Base-by-base conservation (phyloP, 2,113 vertebrate genomes). In the Calcarius ornatus region DNA sequence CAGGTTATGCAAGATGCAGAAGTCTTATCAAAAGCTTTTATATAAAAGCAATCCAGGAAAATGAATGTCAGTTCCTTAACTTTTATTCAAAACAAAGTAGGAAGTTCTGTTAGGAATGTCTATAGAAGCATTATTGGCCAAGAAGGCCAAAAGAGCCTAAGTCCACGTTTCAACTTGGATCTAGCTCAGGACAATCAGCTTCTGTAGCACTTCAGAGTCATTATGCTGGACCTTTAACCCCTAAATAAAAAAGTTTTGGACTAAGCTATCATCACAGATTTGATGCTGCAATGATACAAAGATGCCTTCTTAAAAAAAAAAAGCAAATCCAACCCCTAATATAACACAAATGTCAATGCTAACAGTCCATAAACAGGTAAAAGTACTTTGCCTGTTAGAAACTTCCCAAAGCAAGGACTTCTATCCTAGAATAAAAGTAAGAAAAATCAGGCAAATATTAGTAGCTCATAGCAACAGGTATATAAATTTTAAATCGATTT, bases 401-500 rank as follows among this genome's bases (percentile, higher is more conserved):
- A 87, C 20, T 61, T 86, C 28, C 27, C 6, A 2, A 56, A 56
- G 35, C 38, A 45, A 65, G 87, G 33, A 30, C 15, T 85, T 85
- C 31, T 22, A 59, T 57, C 37, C 51, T 37, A 64, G 8, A 84
- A 71, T 12, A 86, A 63, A 93, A 9, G 12, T 71, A 81, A 77
- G 42, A 31, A 90, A 85, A 73, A 79, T 8, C 18, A 38, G n/a
- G 27, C 18, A 57, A 92, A 83, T 42, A 42, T 14, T 47, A 12
- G 33, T 17, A 66, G 47, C 21, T 76, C 27, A 47, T 6, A 87
- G 28, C 15, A 31, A 37, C 31, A 83, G 30, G 35, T 69, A 64
- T 4, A 0, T 3, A 56, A n/a, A 18, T 56, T 70, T 72, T 45
- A 59, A 63, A 53, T 1, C 2, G 0, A 22, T 9, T 61, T 73